Base-by-base conservation (phyloP, 2,797 vertebrate species). In the Anolis apletophallus region DNA sequence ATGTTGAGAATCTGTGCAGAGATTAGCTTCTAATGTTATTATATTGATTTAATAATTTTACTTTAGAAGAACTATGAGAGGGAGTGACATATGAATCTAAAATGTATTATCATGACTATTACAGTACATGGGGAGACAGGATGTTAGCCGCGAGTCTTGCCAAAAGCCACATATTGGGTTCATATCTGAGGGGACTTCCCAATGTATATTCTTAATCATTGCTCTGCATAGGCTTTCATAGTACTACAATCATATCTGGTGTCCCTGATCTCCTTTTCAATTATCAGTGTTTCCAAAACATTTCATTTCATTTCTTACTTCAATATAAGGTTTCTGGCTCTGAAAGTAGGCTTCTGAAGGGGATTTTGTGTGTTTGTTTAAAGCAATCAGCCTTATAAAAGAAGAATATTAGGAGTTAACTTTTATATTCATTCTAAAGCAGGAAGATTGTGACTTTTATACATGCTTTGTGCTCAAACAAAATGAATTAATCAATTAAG, bases 141-240 rank as follows among this genome's bases (percentile, higher is more conserved):
- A 12, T 73, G 72, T 46, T 26, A 68, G 59, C 16, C 16, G 29
- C 9, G 52, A 55, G 50, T 14, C 69, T 72, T 36, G 19, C 19
- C 36, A 57, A 77, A 75, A 77, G 40, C 6, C 17, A 34, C 29
- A 16, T 52, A 77, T 7, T 75, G 46, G n/a, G 8, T 77, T 55
- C 32, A 55, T 32, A 52, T n/a, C 75, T 77, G n/a, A 77, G n/a
- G 75, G 50, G 50, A 57, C 52, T 77, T 77, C 75, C 46, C 75
- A 32, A 29, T 9, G 55, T n/a, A 21, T 11, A 77, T n/a, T 77
- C 52, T 55, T 55, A 54, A 52, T 50, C 74, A 54, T 16, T 76
- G 40, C 3, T 76, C 52, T 54, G 17, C 50, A 76, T 76, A 50
- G 29, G 50, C 2, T n/a, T 29, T 55, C 29, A 55, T 16, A 72